Evolutionary conservation across 2,113 vertebrate genomes (phyloP), one percentile per base, ranked within the genome.

Genomic region (Myotis davidii): DNA sequence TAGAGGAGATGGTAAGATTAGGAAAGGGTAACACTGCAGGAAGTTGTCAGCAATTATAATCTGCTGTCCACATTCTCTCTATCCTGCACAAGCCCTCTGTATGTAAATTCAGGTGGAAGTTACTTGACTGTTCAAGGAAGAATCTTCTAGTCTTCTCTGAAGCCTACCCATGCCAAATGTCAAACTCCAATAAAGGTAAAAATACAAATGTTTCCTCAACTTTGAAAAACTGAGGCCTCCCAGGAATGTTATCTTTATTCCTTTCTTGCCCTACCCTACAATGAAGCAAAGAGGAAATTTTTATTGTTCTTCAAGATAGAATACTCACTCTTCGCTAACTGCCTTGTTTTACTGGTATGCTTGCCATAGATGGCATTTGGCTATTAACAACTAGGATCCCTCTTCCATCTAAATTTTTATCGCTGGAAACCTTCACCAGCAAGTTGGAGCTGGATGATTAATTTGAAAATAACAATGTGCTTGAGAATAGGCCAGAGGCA

Each of bases 251-350:
- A 85, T 61, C 95, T 97, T 90, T 94, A 82, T 27, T 97, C 95
- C 86, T 95, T 93, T 91, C 42, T 76, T 94, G 73, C 87, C 87
- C 81, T 21, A 81, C 87, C 70, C 77, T 45, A 82, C 59, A 85
- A 96, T 20, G 65, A 70, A 91, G 90, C n/a, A 65, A 85, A 91
- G 79, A 97, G 87, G 70, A 97, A 95, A 90, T 84, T 65, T 86
- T 95, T 95, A 97, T 97, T 98, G 97, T n/a, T 39, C 95, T 94
- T 98, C 59, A 74, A 97, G 64, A 65, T 81, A 52, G 76, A 95
- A 86, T 95, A 96, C 97, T 98, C 85, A 73, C 29, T 85, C 72
- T 69, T 90, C 78, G 54, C 94, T 96, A 95, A 90, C 42, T 42
- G 5, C 87, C 45, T 70, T 94, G 84, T 90, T 96, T 96, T 79